A percentile compares a stretch with the other conserved stretches of the same genome.
Conservation (phyloP, 2,797 vertebrate genomes). For the Rhinatrema bivittatum region DNA sequence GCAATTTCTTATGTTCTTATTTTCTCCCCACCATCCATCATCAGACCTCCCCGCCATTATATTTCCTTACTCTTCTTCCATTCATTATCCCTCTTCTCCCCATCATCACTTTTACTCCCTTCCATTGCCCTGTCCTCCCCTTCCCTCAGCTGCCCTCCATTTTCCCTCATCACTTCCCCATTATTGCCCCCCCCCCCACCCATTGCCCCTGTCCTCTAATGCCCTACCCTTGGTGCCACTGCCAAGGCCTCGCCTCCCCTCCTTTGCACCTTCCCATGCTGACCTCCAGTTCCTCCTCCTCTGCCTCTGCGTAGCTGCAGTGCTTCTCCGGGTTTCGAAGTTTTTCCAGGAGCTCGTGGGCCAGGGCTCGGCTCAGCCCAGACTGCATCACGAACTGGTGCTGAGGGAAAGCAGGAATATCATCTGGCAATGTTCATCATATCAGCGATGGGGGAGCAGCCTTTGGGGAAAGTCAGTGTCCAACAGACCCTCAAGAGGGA, state of each 20-base stretch:
- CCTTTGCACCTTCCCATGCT: conserved; percentile 10
- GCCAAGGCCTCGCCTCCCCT: background rate
- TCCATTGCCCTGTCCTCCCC: too few species aligned
- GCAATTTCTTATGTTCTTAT: too few species aligned
- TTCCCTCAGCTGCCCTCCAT: too few species aligned
- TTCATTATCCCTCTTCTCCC: too few species aligned
- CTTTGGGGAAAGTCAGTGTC: background rate
- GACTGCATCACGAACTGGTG: conserved; percentile 67
- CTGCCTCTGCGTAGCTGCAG: conserved; percentile 39
- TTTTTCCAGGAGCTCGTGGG: conserved; percentile 78
- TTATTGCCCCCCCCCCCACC: conserved; percentile 52
- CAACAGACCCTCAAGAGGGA: background rate
- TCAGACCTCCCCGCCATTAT: too few species aligned
- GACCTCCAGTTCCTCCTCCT: conserved; percentile 77
- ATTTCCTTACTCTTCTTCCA: too few species aligned
- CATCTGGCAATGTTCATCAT: background rate
- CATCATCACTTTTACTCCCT: too few species aligned
- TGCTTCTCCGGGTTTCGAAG: conserved; percentile 69
- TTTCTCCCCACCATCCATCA: too few species aligned
- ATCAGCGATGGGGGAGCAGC: background rate
- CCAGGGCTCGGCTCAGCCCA: conserved; percentile 47
- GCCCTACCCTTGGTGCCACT: too few species aligned
- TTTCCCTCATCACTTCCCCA: too few species aligned
- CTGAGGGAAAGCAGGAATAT: conserved; percentile 36
- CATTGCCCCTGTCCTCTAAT: conserved; percentile 75